A percentile compares a stretch with the other conserved stretches of the same genome.
Conservation (phyloP, 92 coral and sea anemone genomes). For the Zoanthus gigantus region DNA sequence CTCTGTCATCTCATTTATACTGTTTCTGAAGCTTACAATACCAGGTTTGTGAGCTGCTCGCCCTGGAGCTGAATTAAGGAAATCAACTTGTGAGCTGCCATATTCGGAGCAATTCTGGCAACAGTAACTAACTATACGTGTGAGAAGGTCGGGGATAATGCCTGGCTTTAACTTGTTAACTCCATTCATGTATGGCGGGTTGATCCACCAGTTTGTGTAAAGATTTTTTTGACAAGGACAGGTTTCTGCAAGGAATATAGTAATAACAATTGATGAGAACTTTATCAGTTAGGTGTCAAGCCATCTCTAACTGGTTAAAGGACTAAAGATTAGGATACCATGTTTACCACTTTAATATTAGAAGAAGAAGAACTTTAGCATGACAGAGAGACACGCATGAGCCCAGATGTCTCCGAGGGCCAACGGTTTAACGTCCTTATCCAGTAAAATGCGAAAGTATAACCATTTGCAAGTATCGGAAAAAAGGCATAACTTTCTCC, state of each 20-base stretch:
- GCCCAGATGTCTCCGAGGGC: too few relatives aligned
- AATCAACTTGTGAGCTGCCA: constrained; percentile 20
- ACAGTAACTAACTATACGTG: constrained; percentile 45
- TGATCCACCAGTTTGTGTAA: constrained; percentile 66
- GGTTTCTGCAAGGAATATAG: constrained; percentile 42
- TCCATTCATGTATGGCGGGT: constrained; percentile 59
- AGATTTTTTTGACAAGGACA: constrained; percentile 51
- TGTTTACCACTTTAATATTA: too few relatives aligned
- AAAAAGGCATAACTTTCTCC: too few relatives aligned
- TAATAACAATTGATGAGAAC: background rate
- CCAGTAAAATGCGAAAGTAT: too few relatives aligned
- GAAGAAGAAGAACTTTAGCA: too few relatives aligned
- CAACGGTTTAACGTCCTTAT: too few relatives aligned
- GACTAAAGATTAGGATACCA: too few relatives aligned
- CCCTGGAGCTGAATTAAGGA: constrained; percentile 14
- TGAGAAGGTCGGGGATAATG: constrained; percentile 51
- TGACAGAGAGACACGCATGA: too few relatives aligned
- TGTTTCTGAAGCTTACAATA: constrained; percentile 38
- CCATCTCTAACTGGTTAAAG: too few relatives aligned
- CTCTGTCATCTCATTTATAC: constrained; percentile 45
- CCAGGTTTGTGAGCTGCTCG: constrained; percentile 45
- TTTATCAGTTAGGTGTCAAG: background rate
- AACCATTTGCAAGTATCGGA: too few relatives aligned
- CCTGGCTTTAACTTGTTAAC: constrained; percentile 24
- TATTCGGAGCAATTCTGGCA: constrained; percentile 63